Evolutionary conservation across 2,888 invertebrate species (phyloP).

Genomic region (Neoaliturus tenellus): DNA sequence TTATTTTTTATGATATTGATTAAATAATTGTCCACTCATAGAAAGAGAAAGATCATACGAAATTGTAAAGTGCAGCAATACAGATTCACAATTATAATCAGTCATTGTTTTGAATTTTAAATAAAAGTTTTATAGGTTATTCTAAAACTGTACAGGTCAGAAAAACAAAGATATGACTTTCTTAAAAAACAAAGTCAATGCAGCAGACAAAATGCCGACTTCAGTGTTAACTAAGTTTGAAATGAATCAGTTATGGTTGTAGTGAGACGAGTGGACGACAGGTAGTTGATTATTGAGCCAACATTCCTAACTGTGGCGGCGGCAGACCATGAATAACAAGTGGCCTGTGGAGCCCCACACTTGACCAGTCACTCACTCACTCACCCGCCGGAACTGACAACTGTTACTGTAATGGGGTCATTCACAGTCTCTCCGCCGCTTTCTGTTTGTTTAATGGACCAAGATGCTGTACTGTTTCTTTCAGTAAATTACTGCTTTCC

Average conservation of each 20-base stretch:
- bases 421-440: background rate
- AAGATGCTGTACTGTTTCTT: background rate
- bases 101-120: no score
- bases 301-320: constrained; percentile 45
- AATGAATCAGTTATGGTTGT: background rate
- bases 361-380: constrained; percentile 7
- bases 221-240: no score
- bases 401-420: background rate
- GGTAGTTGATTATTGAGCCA: constrained; percentile 5
- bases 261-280: background rate
- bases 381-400: background rate
- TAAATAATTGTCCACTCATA: no score
- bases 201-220: no score
- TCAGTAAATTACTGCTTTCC: background rate
- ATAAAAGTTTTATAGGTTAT: no score
- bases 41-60: no score
- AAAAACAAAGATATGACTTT: no score
- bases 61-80: no score
- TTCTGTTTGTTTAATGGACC: constrained; percentile 11
- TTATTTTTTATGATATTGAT: no score
- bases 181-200: no score
- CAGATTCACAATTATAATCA: no score
- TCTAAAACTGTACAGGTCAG: no score
- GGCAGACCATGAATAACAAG: constrained; percentile 31
- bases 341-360: background rate